A percentile compares a stretch with the other conserved stretches of the same genome.
Evolutionary conservation across 2,113 vertebrate species (phyloP).

Genomic region (Bufo gargarizans): DNA sequence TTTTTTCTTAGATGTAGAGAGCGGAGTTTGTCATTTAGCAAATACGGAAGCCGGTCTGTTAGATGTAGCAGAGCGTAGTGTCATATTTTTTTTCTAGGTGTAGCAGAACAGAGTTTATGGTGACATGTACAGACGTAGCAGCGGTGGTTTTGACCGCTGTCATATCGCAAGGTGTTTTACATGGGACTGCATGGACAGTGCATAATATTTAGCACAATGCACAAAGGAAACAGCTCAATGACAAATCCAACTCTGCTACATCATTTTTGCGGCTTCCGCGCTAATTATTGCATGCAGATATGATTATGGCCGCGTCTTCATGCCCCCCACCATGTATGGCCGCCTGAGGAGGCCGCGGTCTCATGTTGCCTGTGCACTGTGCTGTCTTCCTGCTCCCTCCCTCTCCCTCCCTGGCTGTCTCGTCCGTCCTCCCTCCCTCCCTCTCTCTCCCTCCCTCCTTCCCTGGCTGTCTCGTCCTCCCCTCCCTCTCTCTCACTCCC

Average conservation of each 20-base stretch:
- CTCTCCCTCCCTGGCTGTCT: neutral
- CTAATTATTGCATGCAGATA: neutral
- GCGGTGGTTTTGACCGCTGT: neutral
- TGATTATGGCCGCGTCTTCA: neutral
- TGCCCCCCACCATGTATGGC: neutral
- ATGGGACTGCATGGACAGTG: neutral
- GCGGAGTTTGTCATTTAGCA: too few species aligned
- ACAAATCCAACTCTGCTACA: neutral
- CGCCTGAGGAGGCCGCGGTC: neutral
- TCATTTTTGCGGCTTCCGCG: too few species aligned
- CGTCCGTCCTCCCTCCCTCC: fast-evolving
- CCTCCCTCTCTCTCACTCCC: neutral
- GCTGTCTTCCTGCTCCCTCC: conserved; percentile 16
- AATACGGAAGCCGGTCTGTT: too few species aligned
- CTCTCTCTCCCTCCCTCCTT: conserved; percentile 7
- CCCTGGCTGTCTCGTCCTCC: neutral
- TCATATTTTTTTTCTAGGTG: too few species aligned
- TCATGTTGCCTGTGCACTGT: neutral
- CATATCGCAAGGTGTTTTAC: neutral
- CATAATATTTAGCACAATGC: neutral
- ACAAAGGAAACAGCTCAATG: neutral
- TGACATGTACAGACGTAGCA: too few species aligned
- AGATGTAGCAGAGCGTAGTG: too few species aligned
- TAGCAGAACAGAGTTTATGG: too few species aligned
- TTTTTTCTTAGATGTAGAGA: too few species aligned